Evolutionary conservation across 2,888 invertebrate species (phyloP).

Genomic region (Nasonia oneida): DNA sequence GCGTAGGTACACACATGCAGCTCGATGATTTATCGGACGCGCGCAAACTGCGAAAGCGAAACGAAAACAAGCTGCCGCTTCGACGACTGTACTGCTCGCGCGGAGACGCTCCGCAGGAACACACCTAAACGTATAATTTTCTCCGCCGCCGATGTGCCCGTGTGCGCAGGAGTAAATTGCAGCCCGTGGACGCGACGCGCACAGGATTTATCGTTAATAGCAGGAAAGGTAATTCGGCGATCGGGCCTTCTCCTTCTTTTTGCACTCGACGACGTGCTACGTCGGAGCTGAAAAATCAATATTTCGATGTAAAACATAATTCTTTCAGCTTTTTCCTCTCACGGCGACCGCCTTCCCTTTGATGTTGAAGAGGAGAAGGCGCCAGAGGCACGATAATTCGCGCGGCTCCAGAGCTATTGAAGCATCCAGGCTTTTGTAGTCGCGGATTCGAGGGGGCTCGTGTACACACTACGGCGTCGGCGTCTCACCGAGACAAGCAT

Average conservation of each 20-base stretch:
- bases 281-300: background rate
- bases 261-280: background rate
- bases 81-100: background rate
- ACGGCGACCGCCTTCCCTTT: conserved; percentile 64
- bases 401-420: conserved; percentile 68
- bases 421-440: conserved; percentile 65
- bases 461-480: background rate
- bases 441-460: conserved; percentile 42
- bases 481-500: background rate
- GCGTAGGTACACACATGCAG: conserved; percentile 19
- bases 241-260: background rate
- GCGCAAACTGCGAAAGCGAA: conserved; percentile 35
- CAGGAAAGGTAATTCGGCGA: conserved; percentile 50
- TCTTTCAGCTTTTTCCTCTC: conserved; percentile 41
- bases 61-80: conserved; percentile 47
- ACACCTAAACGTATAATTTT: conserved; percentile 58
- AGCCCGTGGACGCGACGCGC: conserved; percentile 45
- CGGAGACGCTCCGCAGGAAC: conserved; percentile 25
- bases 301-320: conserved; percentile 27
- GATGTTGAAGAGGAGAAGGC: conserved; percentile 61
- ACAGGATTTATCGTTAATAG: conserved; percentile 54
- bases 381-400: conserved; percentile 68
- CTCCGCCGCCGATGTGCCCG: conserved; percentile 11
- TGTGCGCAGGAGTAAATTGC: conserved; percentile 51
- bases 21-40: conserved; percentile 59